These are phyloP conservation scores for Diplazon laetatorius DNA, from an alignment of 2,888 invertebrate genomes.

Conservation along the genomic window DNA sequence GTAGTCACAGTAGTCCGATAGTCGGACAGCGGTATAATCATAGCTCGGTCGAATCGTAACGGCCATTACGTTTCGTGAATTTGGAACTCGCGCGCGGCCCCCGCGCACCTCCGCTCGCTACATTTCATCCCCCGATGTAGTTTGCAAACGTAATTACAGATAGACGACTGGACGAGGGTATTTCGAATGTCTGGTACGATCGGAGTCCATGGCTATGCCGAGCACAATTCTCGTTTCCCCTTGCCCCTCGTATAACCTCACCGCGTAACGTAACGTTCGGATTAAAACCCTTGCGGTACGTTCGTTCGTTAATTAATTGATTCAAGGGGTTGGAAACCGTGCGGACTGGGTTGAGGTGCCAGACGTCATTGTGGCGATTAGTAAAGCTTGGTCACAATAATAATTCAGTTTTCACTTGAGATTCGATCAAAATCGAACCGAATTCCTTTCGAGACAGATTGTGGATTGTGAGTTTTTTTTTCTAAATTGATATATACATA, in stretches of 20 bases:
- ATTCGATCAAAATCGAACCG: not conserved
- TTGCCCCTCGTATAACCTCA: not conserved
- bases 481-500: too few species aligned
- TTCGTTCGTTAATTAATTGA: conserved; percentile 14
- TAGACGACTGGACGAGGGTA: conserved; percentile 44
- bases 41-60: conserved; percentile 57
- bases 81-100: conserved; percentile 40
- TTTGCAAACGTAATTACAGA: conserved; percentile 58
- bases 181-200: conserved; percentile 44
- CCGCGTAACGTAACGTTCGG: conserved; percentile 28
- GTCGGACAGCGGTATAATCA: conserved; percentile 59
- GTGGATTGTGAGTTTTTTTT: not conserved
- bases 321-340: not conserved
- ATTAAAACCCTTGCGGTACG: conserved; percentile 21
- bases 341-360: not conserved
- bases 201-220: not conserved
- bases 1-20: conserved; percentile 51
- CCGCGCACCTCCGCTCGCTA: conserved; percentile 21
- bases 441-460: not conserved
- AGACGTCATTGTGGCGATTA: not conserved
- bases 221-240: not conserved
- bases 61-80: conserved; percentile 48
- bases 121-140: conserved; percentile 40
- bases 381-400: not conserved
- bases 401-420: not conserved